Conservation (phyloP, 1,140 invertebrate genomes). For the Cherax destructor region DNA sequence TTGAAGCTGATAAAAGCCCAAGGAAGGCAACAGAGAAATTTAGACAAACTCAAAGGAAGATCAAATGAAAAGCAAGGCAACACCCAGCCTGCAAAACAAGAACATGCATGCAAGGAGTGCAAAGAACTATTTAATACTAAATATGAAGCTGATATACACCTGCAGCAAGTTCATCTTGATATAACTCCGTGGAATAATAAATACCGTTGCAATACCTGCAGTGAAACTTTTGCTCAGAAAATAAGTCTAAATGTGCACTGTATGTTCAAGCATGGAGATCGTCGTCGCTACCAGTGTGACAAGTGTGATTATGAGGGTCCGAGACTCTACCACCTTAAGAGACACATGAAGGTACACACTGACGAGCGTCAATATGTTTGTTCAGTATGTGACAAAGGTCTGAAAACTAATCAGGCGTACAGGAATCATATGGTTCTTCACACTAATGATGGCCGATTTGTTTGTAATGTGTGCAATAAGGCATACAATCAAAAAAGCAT, state of each 20-base stretch:
- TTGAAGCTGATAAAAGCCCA: neutral
- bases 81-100: neutral
- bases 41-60: neutral
- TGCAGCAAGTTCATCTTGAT: neutral
- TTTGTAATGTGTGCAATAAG: conserved; percentile 45
- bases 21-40: neutral
- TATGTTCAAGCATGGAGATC: conserved; percentile 30
- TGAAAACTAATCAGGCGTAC: conserved; percentile 31
- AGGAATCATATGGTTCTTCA: conserved; percentile 48
- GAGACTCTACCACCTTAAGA: conserved; percentile 56
- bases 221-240: conserved; percentile 29
- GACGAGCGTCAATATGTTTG: conserved; percentile 31
- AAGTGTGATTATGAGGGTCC: conserved; percentile 57
- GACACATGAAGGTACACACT: conserved; percentile 54
- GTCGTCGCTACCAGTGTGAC: conserved; percentile 45
- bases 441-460: conserved; percentile 42
- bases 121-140: neutral
- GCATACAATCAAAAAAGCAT: conserved; percentile 29
- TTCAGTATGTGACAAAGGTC: conserved; percentile 35
- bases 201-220: conserved; percentile 21
- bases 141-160: neutral
- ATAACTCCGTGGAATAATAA: neutral
- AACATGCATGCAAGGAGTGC: conserved; percentile 16
- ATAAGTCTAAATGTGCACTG: conserved; percentile 25
- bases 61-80: neutral